Evolutionary conservation across 2,113 vertebrate species (phyloP).

Genomic region (Oncorhynchus clarkii): DNA sequence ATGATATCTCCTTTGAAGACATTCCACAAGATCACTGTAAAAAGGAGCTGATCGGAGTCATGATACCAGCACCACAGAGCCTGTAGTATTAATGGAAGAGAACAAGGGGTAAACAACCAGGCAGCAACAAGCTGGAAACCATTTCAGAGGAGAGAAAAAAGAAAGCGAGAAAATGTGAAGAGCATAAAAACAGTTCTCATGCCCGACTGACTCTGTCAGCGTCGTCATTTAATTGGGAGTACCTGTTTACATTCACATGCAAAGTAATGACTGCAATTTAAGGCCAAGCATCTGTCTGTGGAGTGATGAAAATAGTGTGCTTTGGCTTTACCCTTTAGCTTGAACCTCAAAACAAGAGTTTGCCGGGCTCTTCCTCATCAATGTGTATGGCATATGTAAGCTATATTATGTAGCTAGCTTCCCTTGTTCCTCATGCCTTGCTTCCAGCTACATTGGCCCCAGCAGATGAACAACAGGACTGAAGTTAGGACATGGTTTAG

Average conservation of each 20-base stretch:
- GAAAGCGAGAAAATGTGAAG: neutral
- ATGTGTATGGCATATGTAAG: neutral
- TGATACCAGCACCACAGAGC: conserved; percentile 3
- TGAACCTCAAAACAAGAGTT: neutral
- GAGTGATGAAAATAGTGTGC: neutral
- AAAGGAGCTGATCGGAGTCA: conserved; percentile 6
- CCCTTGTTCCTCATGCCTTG: neutral
- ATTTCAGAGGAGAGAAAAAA: conserved; percentile 11
- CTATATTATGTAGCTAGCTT: neutral
- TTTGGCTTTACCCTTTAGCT: neutral
- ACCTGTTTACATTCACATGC: conserved; percentile 15
- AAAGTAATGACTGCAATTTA: neutral
- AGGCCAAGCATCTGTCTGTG: conserved; percentile 7
- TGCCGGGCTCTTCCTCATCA: neutral
- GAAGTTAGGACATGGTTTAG: neutral
- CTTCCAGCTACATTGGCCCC: neutral
- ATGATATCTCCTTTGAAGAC: neutral
- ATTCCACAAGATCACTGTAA: conserved; percentile 2
- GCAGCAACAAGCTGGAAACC: conserved; percentile 29
- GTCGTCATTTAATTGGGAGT: conserved; percentile 8
- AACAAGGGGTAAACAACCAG: conserved; percentile 17
- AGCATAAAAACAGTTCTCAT: neutral
- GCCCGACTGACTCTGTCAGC: neutral
- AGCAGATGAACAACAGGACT: neutral
- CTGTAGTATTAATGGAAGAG: neutral